These are phyloP conservation scores for Ips typographus DNA, from an alignment of 1,140 invertebrate species.

Conservation along the genomic window DNA sequence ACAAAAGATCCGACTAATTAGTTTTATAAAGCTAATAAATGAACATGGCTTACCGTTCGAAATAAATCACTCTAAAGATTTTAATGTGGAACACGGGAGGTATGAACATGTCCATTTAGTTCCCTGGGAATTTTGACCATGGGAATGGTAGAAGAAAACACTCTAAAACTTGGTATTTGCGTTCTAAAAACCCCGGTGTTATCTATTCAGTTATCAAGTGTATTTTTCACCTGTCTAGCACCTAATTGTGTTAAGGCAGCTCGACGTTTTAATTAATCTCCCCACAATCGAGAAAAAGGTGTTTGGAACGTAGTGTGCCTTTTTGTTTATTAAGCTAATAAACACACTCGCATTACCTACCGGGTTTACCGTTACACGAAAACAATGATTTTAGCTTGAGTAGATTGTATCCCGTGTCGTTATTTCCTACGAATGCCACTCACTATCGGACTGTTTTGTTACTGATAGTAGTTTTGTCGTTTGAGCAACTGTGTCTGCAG, in stretches of 20 bases:
- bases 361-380: constrained; percentile 25
- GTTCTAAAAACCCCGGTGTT: constrained; percentile 9
- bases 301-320: constrained; percentile 19
- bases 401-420: not conserved
- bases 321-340: constrained; percentile 32
- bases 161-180: too few relatives aligned
- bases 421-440: too few relatives aligned
- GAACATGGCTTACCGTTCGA: constrained; percentile 21
- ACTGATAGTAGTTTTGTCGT: not conserved
- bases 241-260: constrained; percentile 17
- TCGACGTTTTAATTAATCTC: constrained; percentile 27
- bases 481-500: not conserved
- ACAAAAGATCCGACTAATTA: constrained; percentile 27
- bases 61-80: constrained; percentile 22
- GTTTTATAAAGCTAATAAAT: constrained; percentile 25
- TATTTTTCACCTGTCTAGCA: constrained; percentile 21
- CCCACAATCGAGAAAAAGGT: constrained; percentile 18
- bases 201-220: constrained; percentile 16
- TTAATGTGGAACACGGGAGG: constrained; percentile 20
- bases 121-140: constrained; percentile 1
- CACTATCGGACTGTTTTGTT: not conserved
- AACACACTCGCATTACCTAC: constrained; percentile 23
- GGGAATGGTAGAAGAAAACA: too few relatives aligned
- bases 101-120: constrained; percentile 3
- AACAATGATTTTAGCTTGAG: constrained; percentile 18